Percentiles rank a stretch among this genome's conserved stretches.
These are phyloP conservation scores for Xiphorhynchus elegans DNA, from an alignment of 2,113 vertebrate species.

Conservation along the genomic window DNA sequence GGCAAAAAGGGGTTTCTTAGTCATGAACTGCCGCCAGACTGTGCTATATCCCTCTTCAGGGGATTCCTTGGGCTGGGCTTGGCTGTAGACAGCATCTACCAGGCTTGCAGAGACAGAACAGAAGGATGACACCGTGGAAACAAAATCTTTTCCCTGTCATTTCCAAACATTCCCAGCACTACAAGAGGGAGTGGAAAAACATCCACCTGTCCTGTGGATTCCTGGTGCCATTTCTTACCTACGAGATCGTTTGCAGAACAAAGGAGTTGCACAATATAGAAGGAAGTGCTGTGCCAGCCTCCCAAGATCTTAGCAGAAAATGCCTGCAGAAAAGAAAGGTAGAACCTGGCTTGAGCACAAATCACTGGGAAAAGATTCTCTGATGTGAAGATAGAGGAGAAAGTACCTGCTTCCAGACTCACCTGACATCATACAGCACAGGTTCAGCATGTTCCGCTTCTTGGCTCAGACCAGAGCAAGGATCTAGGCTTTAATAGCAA, in stretches of 20 bases:
- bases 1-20: neutral
- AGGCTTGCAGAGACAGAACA: neutral
- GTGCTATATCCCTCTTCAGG: neutral
- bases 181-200: neutral
- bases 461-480: neutral
- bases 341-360: neutral
- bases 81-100: neutral
- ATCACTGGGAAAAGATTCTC: neutral
- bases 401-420: neutral
- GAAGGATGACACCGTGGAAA: neutral
- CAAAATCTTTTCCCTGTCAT: neutral
- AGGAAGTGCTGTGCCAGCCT: neutral
- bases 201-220: neutral
- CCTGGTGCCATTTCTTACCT: neutral
- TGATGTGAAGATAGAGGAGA: neutral
- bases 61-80: neutral
- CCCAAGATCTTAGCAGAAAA: neutral
- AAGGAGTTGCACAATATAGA: neutral
- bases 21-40: neutral
- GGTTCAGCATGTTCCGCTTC: neutral
- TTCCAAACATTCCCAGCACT: neutral
- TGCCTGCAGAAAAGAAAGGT: neutral
- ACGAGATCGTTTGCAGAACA: neutral
- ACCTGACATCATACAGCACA: neutral
- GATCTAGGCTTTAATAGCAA: neutral